phyloP scores from a whole-genome alignment of 2,797 vertebrate species.

The Chaunax sp. region DNA sequence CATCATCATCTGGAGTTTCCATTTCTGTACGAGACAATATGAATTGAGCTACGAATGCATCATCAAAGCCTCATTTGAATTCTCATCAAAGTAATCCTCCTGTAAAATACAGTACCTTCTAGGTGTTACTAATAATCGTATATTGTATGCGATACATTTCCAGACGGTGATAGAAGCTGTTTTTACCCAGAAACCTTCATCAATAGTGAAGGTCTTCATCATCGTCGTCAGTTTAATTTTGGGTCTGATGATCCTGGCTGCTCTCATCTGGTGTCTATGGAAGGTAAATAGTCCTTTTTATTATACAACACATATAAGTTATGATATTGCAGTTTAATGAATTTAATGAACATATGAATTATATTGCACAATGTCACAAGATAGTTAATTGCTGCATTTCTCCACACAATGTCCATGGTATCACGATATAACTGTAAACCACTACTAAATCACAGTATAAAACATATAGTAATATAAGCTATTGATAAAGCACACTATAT shows the following conservation, averaged over 20 bases:
- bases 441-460: too few species aligned
- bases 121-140: background rate
- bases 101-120: background rate
- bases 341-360: too few species aligned
- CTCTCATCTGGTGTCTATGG: slow-evolving; percentile 89
- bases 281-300: slow-evolving; percentile 84
- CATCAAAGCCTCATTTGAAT: too few species aligned
- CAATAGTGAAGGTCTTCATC: slow-evolving; percentile 83
- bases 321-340: too few species aligned
- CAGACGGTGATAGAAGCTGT: slow-evolving; percentile 90
- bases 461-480: too few species aligned
- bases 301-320: too few species aligned
- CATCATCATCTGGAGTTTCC: background rate
- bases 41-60: background rate
- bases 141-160: background rate
- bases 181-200: slow-evolving; percentile 87
- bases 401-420: too few species aligned
- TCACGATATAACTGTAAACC: too few species aligned
- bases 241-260: slow-evolving; percentile 86
- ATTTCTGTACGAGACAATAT: background rate
- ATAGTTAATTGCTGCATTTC: too few species aligned
- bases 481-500: too few species aligned
- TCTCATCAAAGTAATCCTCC: background rate
- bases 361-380: too few species aligned
- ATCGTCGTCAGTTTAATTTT: slow-evolving; percentile 85